Percentiles rank a stretch among this genome's conserved stretches.
These are phyloP conservation scores for Narcine bancroftii DNA, from an alignment of 2,113 vertebrate species.

Conservation along the genomic window DNA sequence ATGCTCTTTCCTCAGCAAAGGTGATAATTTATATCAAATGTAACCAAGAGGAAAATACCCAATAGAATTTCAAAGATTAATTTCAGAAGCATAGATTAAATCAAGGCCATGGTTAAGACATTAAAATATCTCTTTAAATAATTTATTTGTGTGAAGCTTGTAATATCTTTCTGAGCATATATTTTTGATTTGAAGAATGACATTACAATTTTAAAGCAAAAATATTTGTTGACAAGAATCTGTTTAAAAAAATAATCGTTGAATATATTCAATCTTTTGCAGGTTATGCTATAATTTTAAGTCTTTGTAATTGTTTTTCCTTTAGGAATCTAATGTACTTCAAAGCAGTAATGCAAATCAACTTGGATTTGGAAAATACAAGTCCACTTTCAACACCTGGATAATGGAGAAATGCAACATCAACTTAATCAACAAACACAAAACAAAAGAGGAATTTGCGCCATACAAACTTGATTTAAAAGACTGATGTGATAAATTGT, in stretches of 20 bases:
- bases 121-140: neutral
- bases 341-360: conserved; percentile 3
- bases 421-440: neutral
- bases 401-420: neutral
- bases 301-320: neutral
- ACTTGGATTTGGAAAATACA: neutral
- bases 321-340: neutral
- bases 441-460: conserved; percentile 27
- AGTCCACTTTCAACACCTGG: neutral
- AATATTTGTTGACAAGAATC: neutral
- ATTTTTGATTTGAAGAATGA: too few relatives aligned
- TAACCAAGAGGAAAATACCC: neutral
- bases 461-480: neutral
- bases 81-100: neutral
- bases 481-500: neutral
- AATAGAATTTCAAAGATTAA: neutral
- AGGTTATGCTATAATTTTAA: neutral
- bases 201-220: neutral
- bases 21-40: neutral
- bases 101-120: neutral
- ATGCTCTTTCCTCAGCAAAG: neutral
- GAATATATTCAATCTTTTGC: neutral
- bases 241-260: neutral
- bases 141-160: too few relatives aligned
- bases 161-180: too few relatives aligned